Percentiles rank a stretch among this genome's conserved stretches.
Conservation (phyloP, 1,140 invertebrate genomes). For the Cydia pomonella region DNA sequence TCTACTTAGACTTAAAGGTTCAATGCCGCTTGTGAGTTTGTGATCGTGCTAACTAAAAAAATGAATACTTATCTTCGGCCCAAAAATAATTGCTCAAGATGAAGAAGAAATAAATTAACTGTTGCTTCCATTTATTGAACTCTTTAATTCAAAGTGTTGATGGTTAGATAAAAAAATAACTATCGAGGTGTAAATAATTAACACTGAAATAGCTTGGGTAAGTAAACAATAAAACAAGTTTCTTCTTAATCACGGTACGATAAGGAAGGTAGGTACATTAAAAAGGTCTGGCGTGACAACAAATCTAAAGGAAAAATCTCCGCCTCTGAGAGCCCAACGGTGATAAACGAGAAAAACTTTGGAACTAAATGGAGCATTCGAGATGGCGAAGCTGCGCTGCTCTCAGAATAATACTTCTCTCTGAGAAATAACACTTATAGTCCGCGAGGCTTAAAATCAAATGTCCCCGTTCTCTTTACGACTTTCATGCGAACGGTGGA, state of each 20-base stretch:
- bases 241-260: conserved; percentile 73
- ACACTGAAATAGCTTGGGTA: conserved; percentile 38
- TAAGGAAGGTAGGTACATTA: conserved; percentile 81
- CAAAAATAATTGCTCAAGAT: not conserved
- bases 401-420: conserved; percentile 79
- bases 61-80: no score
- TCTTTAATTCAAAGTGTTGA: conserved; percentile 16
- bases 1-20: no score
- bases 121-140: not conserved
- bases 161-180: conserved; percentile 15
- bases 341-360: conserved; percentile 81
- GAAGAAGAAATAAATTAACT: not conserved
- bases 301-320: conserved; percentile 82
- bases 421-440: conserved; percentile 80
- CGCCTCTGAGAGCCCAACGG: conserved; percentile 78
- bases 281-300: conserved; percentile 81
- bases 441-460: conserved; percentile 80
- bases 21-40: no score
- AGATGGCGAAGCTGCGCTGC: conserved; percentile 74
- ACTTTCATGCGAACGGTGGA: conserved; percentile 60
- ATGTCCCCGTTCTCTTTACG: conserved; percentile 69
- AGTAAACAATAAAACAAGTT: conserved; percentile 67
- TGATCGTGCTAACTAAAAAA: no score
- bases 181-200: conserved; percentile 31
- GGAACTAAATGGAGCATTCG: conserved; percentile 80